Conservation (phyloP, 2,797 vertebrate species). For the Pagetopsis macropterus region DNA sequence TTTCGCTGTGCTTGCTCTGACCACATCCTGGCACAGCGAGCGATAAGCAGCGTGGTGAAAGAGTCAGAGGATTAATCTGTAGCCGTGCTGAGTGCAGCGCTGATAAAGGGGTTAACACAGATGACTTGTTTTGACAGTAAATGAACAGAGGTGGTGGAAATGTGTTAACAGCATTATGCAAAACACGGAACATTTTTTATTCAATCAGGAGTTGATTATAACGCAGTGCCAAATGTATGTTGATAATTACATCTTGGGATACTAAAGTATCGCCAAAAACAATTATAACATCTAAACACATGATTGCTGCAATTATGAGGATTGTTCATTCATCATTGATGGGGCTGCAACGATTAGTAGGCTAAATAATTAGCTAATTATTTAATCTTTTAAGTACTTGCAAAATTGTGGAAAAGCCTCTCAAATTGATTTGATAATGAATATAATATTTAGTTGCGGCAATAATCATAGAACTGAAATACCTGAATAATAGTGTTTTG, state of each 20-base stretch:
- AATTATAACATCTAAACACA: not conserved
- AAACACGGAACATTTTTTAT: conserved; percentile 8
- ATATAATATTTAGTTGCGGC: too few species aligned
- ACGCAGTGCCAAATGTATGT: conserved; percentile 10
- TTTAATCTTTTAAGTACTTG: too few species aligned
- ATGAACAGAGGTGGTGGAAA: conserved; percentile 36
- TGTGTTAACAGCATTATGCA: conserved; percentile 39
- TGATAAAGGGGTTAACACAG: conserved; percentile 55
- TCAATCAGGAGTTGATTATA: conserved; percentile 20
- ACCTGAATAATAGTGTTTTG: not conserved
- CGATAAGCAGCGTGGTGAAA: conserved; percentile 42
- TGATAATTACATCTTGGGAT: conserved; percentile 8
- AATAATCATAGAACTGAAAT: not conserved
- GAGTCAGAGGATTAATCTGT: conserved; percentile 48
- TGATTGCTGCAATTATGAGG: not conserved
- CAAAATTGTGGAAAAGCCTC: too few species aligned
- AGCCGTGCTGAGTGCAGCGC: conserved; percentile 35
- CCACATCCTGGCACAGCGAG: conserved; percentile 23
- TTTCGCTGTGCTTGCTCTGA: conserved; percentile 21
- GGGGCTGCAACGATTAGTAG: too few species aligned
- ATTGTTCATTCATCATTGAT: not conserved
- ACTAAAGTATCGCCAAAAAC: not conserved
- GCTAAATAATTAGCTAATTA: too few species aligned
- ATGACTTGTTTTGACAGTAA: conserved; percentile 56
- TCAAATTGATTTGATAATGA: too few species aligned